These are phyloP conservation scores for Gonioctena quinquepunctata DNA, from an alignment of 1,140 invertebrate species.

Conservation along the genomic window DNA sequence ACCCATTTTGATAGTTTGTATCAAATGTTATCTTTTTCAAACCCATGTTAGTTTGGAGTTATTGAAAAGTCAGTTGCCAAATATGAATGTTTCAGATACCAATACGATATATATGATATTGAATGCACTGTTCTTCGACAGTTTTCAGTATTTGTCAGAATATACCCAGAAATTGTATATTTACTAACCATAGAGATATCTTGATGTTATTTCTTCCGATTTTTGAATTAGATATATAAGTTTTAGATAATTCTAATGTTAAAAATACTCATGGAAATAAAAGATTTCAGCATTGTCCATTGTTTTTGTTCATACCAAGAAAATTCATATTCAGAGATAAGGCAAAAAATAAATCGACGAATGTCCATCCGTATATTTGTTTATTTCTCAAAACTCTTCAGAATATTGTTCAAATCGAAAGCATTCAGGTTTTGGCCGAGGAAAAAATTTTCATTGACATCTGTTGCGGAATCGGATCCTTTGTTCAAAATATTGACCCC, in stretches of 20 bases:
- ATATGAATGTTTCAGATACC: too few relatives aligned
- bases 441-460: slow-evolving; percentile 28
- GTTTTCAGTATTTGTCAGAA: not conserved
- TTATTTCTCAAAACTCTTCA: slow-evolving; percentile 44
- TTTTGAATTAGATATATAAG: slow-evolving; percentile 30
- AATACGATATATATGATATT: not conserved
- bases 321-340: not conserved
- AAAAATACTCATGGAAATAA: slow-evolving; percentile 58
- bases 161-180: not conserved
- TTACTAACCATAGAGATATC: slow-evolving; percentile 36
- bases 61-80: too few relatives aligned
- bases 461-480: not conserved
- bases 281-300: slow-evolving; percentile 56
- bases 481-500: slow-evolving; percentile 32
- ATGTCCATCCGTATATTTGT: not conserved
- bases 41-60: too few relatives aligned
- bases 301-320: not conserved
- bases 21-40: too few relatives aligned
- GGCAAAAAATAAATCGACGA: too few relatives aligned
- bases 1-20: too few relatives aligned
- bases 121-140: not conserved
- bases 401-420: slow-evolving; percentile 48
- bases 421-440: slow-evolving; percentile 25
- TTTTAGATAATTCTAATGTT: slow-evolving; percentile 57
- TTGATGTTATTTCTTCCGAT: slow-evolving; percentile 33